phyloP scores from a whole-genome alignment of 2,113 vertebrate species.

The Accipiter cooperii region DNA sequence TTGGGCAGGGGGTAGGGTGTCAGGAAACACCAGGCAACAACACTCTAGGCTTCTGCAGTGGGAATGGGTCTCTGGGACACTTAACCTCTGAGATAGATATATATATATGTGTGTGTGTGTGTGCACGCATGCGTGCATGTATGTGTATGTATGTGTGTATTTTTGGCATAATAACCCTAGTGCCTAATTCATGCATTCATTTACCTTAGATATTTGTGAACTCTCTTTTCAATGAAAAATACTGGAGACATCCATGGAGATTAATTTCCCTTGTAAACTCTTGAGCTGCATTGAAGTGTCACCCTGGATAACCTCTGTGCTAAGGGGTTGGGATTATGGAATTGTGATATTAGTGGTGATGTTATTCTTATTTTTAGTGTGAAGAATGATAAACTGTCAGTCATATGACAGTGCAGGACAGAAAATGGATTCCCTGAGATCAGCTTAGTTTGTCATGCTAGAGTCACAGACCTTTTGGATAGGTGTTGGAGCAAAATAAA shows the following conservation, averaged over 20 bases:
- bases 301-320: neutral
- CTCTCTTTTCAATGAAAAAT: neutral
- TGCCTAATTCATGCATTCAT: neutral
- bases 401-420: neutral
- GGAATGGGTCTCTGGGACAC: neutral
- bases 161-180: neutral
- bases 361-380: neutral
- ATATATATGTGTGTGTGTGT: too few relatives aligned
- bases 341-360: neutral
- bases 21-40: neutral
- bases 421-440: neutral
- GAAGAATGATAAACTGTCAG: neutral
- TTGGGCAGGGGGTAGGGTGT: accelerated
- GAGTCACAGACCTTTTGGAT: neutral
- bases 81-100: neutral
- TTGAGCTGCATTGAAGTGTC: neutral
- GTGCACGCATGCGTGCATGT: too few relatives aligned
- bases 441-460: neutral
- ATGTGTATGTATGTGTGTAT: too few relatives aligned
- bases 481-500: neutral
- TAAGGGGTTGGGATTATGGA: neutral
- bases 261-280: neutral
- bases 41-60: neutral
- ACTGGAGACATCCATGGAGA: neutral
- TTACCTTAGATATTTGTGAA: neutral